phyloP scores from a whole-genome alignment of 2,888 invertebrate genomes.

The Stramonita haemastoma region DNA sequence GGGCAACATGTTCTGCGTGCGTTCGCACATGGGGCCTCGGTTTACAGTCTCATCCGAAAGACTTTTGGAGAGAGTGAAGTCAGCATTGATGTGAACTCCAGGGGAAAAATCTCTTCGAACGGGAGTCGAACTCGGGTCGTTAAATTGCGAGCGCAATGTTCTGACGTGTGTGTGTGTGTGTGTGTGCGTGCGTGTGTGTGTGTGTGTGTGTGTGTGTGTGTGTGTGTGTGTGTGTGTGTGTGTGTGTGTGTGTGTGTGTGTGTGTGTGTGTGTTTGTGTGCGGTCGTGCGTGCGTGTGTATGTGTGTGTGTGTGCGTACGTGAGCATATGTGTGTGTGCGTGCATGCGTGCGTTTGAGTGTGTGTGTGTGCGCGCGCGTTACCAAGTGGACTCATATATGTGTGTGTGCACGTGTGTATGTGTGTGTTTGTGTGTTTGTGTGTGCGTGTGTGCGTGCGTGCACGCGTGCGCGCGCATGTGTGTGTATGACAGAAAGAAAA shows the following conservation, averaged over 20 bases:
- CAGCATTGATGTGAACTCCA: too few relatives aligned
- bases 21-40: too few relatives aligned
- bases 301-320: constrained; percentile 21
- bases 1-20: too few relatives aligned
- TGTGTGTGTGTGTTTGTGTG: neutral
- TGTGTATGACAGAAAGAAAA: neutral
- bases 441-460: neutral
- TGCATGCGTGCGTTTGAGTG: neutral
- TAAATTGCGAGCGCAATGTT: too few relatives aligned
- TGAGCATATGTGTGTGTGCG: constrained; percentile 19
- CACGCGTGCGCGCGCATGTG: neutral
- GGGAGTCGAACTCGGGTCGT: too few relatives aligned
- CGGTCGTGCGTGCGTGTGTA: neutral
- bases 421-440: neutral
- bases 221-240: neutral
- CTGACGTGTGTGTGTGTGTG: too few relatives aligned
- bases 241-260: neutral
- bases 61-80: too few relatives aligned
- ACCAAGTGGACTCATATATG: neutral
- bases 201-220: neutral
- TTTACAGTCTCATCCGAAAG: too few relatives aligned
- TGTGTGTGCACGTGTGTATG: neutral
- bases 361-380: neutral
- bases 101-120: too few relatives aligned
- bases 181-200: neutral